These are phyloP conservation scores for Euglossa dilemma DNA, from an alignment of 1,140 invertebrate genomes.

Conservation along the genomic window DNA sequence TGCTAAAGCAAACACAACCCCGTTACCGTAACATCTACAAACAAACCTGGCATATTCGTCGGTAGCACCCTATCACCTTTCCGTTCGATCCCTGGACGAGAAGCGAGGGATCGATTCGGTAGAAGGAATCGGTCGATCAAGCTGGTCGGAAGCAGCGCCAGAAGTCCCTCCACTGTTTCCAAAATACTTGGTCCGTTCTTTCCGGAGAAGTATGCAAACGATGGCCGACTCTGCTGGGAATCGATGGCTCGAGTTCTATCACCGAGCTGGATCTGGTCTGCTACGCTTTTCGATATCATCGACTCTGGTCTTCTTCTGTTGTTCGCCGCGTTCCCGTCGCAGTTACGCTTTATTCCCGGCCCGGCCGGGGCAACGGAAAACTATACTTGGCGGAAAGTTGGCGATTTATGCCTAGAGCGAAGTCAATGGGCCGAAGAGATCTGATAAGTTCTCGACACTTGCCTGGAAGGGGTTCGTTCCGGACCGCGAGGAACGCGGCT, in stretches of 20 bases:
- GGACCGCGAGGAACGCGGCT: neutral
- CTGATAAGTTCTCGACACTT: conserved; percentile 49
- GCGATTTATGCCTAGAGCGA: conserved; percentile 3
- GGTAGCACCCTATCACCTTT: neutral
- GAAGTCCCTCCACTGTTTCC: neutral
- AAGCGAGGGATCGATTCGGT: neutral
- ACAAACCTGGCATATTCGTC: neutral
- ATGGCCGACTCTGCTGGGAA: neutral
- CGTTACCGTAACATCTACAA: neutral
- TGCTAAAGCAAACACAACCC: neutral
- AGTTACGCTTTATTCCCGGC: neutral
- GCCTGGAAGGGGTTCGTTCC: conserved; percentile 13
- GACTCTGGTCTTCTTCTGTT: neutral
- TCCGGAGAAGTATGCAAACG: conserved; percentile 1
- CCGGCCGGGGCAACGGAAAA: neutral
- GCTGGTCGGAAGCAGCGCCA: too few relatives aligned
- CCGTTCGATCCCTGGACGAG: neutral
- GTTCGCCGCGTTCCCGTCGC: neutral
- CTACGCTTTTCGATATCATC: conserved; percentile 5
- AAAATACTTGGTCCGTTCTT: neutral
- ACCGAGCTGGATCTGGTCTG: neutral
- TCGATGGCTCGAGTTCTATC: conserved; percentile 3
- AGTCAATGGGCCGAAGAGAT: conserved; percentile 41
- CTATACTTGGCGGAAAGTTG: conserved; percentile 17
- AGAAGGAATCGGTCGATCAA: neutral